Evolutionary conservation across 2,113 vertebrate genomes (phyloP), one percentile per base, ranked within the genome.

Genomic region (Neolamprologus tretocephalus): DNA sequence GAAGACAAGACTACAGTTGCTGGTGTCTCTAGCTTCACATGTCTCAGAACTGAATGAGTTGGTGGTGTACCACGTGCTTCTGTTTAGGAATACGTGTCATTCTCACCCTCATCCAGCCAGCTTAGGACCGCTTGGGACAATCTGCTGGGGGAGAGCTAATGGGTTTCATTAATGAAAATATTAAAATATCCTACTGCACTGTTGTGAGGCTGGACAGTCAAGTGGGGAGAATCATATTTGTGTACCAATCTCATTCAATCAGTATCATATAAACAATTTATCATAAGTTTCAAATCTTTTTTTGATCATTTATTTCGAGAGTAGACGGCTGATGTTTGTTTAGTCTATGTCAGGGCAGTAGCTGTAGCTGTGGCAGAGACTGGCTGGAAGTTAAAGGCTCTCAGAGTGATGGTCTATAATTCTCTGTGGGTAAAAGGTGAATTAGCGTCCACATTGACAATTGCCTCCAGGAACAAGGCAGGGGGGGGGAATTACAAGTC

Each of bases 1-100:
- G 28, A 61, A 61, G 57, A 61, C 28, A 33, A 61, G 28, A 61
- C 58, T 63, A 63, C 3, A 33, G 28, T 63, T 63, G 58, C 1
- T 63, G 16, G 4, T 63, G 58, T 63, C 16, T 63, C 16, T 63
- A 19, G 31, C 28, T 63, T 33, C 58, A 7, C 58, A 63, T 19
- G 0, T 63, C 58, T 63, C 58, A 63, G 58, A 63, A 33, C 6
- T 63, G 58, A 63, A 63, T 19, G 58, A 63, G 28, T 63, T 63
- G 58, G 58, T 63, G 58, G 58, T 63, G 58, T 7, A 63, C 9
- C 1, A 0, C 1, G 3, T 0, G 5, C 58, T 33, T 63, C 28
- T 63, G 28, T 19, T 63, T 63, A 63, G 58, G 58, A 11, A 19
- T 35, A 63, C 3, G 6, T 19, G 31, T 63, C 58, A 33, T 63